Evolutionary conservation across 2,888 invertebrate genomes (phyloP), one percentile per base, ranked within the genome.

Genomic region (Anthophora plumipes): DNA sequence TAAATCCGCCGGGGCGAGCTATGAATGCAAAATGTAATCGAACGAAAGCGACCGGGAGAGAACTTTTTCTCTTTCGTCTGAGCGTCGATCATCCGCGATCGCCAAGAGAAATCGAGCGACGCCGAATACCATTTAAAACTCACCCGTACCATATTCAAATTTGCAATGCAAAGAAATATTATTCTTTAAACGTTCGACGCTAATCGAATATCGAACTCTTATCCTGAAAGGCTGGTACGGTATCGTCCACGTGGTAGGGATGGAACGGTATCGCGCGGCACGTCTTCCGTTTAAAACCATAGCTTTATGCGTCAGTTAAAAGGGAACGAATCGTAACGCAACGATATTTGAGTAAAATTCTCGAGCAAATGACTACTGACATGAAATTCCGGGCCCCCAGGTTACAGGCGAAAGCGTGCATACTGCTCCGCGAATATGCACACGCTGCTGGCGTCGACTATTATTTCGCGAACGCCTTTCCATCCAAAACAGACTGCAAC

Each of bases 131-230:
- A 80, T 85, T 81, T 80, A 77, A 73, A 84, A 85, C 83, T 85
- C 85, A 78, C 67, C 84, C 71, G 55, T 63, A 61, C 83, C 85
- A 84, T 83, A 81, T 84, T 81, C 76, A 77, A 89, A 88, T 90
- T 85, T 89, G 84, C 89, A 89, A 90, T 88, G 88, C 88, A 86
- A 87, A 87, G 83, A 85, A 85, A 87, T 90, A 90, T 89, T 87
- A 84, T 87, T 88, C 84, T 87, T 88, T 82, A 85, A 89, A 85
- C 84, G 82, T 66, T 69, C 68, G 77, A 57, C 81, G 86, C 86
- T 90, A 90, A 91, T 90, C 90, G 90, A 89, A 90, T 89, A 89
- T 85, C 84, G 84, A 82, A 69, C 60, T 78, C 82, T 72, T 57
- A 61, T 78, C 64, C 71, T 11, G 59, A 55, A 46, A 12, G 12